These are phyloP conservation scores for Syrista parreyssii DNA, from an alignment of 2,888 invertebrate species.

Conservation along the genomic window DNA sequence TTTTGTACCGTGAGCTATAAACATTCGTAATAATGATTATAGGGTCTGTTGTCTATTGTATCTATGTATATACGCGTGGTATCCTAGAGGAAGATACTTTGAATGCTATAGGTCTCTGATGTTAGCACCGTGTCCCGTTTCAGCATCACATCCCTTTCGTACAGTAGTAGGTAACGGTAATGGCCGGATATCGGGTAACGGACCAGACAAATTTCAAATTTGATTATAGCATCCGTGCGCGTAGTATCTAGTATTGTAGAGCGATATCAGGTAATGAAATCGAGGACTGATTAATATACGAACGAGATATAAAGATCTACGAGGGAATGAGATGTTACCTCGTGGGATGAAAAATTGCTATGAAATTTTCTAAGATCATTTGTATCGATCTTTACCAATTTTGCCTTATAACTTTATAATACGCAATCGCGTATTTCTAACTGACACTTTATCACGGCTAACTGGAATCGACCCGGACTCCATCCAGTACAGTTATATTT, in stretches of 20 bases:
- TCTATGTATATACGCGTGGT: background rate
- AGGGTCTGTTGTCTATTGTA: background rate
- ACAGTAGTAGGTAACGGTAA: background rate
- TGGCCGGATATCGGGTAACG: background rate
- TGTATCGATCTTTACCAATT: background rate
- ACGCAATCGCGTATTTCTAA: background rate
- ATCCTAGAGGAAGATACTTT: background rate
- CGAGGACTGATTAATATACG: background rate
- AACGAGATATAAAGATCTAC: background rate
- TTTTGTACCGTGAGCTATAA: background rate
- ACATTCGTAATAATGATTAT: background rate
- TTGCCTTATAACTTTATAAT: background rate
- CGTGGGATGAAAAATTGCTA: background rate
- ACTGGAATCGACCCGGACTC: background rate
- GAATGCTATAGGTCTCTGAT: background rate
- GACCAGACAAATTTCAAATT: background rate
- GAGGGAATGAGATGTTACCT: background rate
- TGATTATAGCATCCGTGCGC: background rate
- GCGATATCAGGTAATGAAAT: background rate
- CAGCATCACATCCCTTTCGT: background rate
- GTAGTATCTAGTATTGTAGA: background rate
- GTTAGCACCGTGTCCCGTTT: constrained; percentile 2
- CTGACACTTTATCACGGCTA: background rate
- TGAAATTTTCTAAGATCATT: background rate
- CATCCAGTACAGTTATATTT: constrained; percentile 45